Base-by-base conservation (phyloP, 2,113 vertebrate genomes). In the Lamprologus callipterus region DNA sequence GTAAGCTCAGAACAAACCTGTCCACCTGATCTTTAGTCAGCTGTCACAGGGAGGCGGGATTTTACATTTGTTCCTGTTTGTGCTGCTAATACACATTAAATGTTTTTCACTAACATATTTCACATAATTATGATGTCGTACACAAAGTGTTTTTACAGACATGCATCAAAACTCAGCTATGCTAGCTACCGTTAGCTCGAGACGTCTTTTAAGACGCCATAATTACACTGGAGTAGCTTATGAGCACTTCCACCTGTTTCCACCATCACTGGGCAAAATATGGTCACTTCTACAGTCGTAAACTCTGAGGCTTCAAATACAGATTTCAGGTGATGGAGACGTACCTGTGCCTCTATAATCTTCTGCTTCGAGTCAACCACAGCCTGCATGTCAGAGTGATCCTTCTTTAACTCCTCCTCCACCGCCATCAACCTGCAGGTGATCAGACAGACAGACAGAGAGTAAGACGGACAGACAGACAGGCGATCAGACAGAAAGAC, bases 301-400 rank as follows among this genome's bases (percentile, higher is more conserved):
- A 63, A 63, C 58, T 63, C 58, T 35, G 58, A 35, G 9, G 31
- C 28, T 63, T 63, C 58, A 63, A 35, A 63, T 2, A 63, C 6
- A 63, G 31, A 19, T 63, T 16, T 9, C 8, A 75, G 68, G 47
- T 14, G 28, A 60, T 16, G 31, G 31, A 78, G 65, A 23, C 55
- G 8, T 82, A 99, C 99, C 99, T 99, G 99, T 53, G 99, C 98
- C 92, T 99, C 98, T 0, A 99, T 99, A 92, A 99, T 99, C 96
- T 99, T 99, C 96, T 99, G 98, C 80, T 99, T 99, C 88, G 98
- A 99, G 92, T 99, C 98, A 2, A 99, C 98, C 0, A 99, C 98
- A 2, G 98, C 98, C 87, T 99, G 99, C 99, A 99, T 99, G 94
- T 99, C 99, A 8, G 98, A 97, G 0, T 99, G 99, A 84, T 99